Percentiles rank a stretch among this genome's conserved stretches.
phyloP scores from a whole-genome alignment of 1,140 invertebrate genomes.

The Steinernema khuongi region DNA sequence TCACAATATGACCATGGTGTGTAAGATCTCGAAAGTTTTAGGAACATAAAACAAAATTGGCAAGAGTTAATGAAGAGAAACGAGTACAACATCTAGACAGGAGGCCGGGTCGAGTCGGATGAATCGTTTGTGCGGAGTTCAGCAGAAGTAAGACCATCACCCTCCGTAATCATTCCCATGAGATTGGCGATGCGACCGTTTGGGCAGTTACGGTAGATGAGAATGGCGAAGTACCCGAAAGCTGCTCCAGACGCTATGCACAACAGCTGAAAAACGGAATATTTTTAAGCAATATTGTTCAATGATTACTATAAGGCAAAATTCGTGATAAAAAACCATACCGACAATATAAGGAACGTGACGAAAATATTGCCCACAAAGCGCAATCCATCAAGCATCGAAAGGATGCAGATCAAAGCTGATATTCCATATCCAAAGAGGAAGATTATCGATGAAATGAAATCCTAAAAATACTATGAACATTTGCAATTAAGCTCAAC shows the following conservation, averaged over 20 bases:
- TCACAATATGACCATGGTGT: no score
- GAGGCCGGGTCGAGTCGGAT: not conserved
- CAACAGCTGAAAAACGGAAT: not conserved
- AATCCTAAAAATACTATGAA: slow-evolving; percentile 1
- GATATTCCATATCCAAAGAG: not conserved
- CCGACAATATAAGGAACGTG: not conserved
- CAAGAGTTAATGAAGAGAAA: no score
- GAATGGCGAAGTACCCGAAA: not conserved
- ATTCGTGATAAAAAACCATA: not conserved
- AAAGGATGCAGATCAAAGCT: not conserved
- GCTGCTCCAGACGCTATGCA: not conserved
- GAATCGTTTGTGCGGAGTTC: not conserved
- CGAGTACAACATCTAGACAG: not conserved
- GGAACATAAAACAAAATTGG: no score
- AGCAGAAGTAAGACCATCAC: not conserved
- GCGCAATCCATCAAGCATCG: not conserved
- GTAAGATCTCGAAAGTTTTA: no score
- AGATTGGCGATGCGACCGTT: not conserved
- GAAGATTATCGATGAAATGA: not conserved
- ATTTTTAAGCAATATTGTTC: no score
- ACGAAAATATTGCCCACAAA: not conserved
- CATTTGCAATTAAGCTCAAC: not conserved
- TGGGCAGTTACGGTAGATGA: not conserved
- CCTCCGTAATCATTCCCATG: not conserved
- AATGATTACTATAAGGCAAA: not conserved